Evolutionary conservation across 2,797 vertebrate genomes (phyloP).

Genomic region (Centroberyx gerrardi): DNA sequence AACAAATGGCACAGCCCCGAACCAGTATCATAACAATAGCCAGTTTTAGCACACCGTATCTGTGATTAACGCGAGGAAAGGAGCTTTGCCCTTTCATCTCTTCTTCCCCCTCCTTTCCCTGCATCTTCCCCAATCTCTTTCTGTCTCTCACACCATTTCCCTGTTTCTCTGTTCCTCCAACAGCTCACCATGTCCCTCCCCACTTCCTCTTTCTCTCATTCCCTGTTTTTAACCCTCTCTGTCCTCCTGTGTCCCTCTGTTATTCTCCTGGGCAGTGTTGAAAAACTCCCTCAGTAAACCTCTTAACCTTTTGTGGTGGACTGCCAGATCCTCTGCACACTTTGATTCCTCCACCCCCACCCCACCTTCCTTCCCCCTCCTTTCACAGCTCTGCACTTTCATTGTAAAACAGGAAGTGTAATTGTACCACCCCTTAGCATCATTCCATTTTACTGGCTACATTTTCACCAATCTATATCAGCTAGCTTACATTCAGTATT

Average conservation of each 20-base stretch:
- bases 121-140: constrained; percentile 8
- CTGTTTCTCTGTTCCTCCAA: constrained; percentile 1
- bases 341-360: neutral
- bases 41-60: constrained; percentile 9
- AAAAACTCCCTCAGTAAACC: constrained; percentile 41
- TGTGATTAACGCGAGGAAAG: constrained; percentile 27
- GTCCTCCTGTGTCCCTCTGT: constrained; percentile 19
- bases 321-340: constrained; percentile 40
- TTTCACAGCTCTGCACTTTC: constrained; percentile 44
- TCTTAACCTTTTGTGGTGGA: constrained; percentile 37
- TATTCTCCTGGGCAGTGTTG: constrained; percentile 22
- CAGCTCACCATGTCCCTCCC: neutral
- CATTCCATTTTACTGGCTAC: constrained; percentile 14
- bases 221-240: neutral
- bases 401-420: constrained; percentile 78
- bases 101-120: neutral
- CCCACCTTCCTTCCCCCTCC: neutral
- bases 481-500: constrained; percentile 31
- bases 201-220: constrained; percentile 1
- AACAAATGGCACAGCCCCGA: constrained; percentile 2
- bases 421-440: constrained; percentile 10
- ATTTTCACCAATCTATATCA: constrained; percentile 3
- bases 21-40: constrained; percentile 22
- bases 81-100: constrained; percentile 22
- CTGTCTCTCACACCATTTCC: neutral